These are phyloP conservation scores for Danaus plexippus DNA, from an alignment of 1,140 invertebrate species.

Conservation along the genomic window DNA sequence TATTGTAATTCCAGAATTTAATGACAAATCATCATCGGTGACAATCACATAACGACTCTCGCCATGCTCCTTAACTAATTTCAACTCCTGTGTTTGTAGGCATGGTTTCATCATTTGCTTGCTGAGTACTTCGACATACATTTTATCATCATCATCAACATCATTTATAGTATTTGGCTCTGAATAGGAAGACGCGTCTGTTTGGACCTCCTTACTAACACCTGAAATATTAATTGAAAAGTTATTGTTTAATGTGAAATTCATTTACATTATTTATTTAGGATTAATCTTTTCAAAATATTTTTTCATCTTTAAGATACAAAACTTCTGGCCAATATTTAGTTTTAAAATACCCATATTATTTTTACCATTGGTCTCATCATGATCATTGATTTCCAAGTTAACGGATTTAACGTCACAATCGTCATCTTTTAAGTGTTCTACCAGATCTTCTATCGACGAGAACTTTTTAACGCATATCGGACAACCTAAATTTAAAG, in stretches of 20 bases:
- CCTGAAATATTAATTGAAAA: no score
- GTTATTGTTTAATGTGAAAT: no score
- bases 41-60: conserved; percentile 46
- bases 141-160: conserved; percentile 27
- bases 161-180: conserved; percentile 12
- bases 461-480: conserved; percentile 71
- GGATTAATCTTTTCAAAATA: no score
- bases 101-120: conserved; percentile 38
- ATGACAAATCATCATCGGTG: conserved; percentile 27
- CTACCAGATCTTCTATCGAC: conserved; percentile 68
- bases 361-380: background rate
- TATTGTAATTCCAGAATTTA: conserved; percentile 34
- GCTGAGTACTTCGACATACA: conserved; percentile 46
- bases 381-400: conserved; percentile 5
- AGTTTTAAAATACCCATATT: background rate
- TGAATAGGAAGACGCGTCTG: no score
- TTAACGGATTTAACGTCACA: conserved; percentile 25
- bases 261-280: conserved; percentile 1
- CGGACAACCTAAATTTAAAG: conserved; percentile 74
- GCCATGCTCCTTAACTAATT: conserved; percentile 43
- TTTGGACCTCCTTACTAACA: no score
- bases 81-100: conserved; percentile 45
- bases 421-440: conserved; percentile 65
- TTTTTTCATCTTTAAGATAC: no score
- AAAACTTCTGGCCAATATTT: conserved; percentile 3